Evolutionary conservation across 1,140 invertebrate species (phyloP).

Genomic region (Drosophila tristis): DNA sequence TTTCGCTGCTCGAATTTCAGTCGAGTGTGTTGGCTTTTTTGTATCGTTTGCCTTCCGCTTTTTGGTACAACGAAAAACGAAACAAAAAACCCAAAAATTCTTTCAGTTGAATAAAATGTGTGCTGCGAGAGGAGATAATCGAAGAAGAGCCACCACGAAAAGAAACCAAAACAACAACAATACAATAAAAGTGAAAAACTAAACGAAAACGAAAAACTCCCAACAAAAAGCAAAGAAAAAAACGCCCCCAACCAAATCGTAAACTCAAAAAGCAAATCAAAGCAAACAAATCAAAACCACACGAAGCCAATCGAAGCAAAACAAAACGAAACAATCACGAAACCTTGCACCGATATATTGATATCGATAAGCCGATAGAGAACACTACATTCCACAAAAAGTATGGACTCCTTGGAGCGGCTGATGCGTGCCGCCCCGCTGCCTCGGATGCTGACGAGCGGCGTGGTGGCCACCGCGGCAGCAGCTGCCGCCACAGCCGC

Average conservation of each 20-base stretch:
- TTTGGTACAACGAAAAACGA: background rate
- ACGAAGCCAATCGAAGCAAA: background rate
- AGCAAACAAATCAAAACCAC: slow-evolving; percentile 5
- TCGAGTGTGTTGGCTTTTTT: slow-evolving; percentile 13
- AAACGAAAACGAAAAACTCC: slow-evolving; percentile 4
- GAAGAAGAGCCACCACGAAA: slow-evolving; percentile 4
- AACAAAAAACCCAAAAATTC: slow-evolving; percentile 19
- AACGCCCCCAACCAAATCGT: background rate
- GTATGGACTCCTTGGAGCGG: slow-evolving; percentile 91
- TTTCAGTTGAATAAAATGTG: slow-evolving; percentile 70
- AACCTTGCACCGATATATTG: slow-evolving; percentile 10
- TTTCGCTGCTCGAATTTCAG: slow-evolving; percentile 22
- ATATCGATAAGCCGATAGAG: slow-evolving; percentile 17
- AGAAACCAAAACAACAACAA: slow-evolving; percentile 48
- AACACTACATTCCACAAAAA: background rate
- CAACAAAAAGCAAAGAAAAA: slow-evolving; percentile 3
- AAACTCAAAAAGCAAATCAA: slow-evolving; percentile 10
- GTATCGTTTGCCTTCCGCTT: slow-evolving; percentile 2
- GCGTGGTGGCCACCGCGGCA: slow-evolving; percentile 87
- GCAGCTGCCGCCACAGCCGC: slow-evolving; percentile 65
- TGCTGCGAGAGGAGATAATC: slow-evolving; percentile 34
- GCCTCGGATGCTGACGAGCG: slow-evolving; percentile 87
- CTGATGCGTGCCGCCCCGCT: slow-evolving; percentile 89
- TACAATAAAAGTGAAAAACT: slow-evolving; percentile 26
- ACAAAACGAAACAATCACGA: slow-evolving; percentile 17